phyloP scores from a whole-genome alignment of 2,113 vertebrate genomes.

The Neopipo cinnamomea region DNA sequence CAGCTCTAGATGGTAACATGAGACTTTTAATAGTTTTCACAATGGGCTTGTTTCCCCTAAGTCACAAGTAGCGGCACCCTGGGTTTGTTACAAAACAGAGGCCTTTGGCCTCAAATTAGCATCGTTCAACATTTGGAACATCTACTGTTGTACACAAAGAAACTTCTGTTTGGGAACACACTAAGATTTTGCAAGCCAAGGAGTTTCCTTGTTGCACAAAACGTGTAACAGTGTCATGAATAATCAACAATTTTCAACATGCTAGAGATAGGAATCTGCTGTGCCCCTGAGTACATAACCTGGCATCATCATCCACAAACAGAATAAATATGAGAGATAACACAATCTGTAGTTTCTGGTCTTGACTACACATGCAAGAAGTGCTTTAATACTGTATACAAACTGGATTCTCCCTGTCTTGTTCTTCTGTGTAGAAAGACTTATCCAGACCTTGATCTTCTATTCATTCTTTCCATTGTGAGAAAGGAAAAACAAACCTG shows the following conservation, averaged over 20 bases:
- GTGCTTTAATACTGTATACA: not conserved
- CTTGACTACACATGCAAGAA: conserved; percentile 54
- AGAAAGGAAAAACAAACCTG: not conserved
- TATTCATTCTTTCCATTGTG: not conserved
- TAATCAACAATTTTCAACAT: conserved; percentile 52
- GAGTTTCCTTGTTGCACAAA: conserved; percentile 57
- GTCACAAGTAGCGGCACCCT: not conserved
- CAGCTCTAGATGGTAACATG: not conserved
- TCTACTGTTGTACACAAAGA: conserved; percentile 42
- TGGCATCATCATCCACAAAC: conserved; percentile 16
- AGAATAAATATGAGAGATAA: conserved; percentile 30
- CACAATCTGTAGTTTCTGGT: not conserved
- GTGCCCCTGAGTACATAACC: not conserved
- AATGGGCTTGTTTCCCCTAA: conserved; percentile 9
- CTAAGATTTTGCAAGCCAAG: conserved; percentile 45
- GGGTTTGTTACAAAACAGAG: conserved; percentile 60
- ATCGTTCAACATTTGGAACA: conserved; percentile 57
- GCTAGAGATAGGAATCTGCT: conserved; percentile 46
- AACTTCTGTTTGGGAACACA: conserved; percentile 50
- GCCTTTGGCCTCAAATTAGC: conserved; percentile 54
- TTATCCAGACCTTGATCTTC: not conserved
- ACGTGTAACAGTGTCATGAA: conserved; percentile 49
- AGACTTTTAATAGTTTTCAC: conserved; percentile 25
- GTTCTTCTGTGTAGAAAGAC: not conserved
- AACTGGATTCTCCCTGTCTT: not conserved